Conservation (phyloP, 2,888 invertebrate species). For the Drosophila planitibia region DNA sequence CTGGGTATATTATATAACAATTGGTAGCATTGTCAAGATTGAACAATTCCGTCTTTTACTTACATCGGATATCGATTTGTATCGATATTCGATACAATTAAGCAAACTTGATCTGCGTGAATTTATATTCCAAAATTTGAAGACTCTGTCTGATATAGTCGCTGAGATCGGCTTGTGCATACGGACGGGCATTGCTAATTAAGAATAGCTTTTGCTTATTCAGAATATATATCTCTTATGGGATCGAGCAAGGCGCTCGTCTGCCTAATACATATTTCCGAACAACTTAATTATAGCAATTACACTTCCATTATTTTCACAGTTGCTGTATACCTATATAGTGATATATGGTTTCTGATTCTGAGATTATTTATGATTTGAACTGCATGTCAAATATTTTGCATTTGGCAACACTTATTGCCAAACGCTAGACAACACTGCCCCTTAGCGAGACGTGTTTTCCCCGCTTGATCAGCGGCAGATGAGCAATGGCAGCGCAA, state of each 20-base stretch:
- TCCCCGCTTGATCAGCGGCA: not conserved
- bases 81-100: not conserved
- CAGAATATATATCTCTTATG: not conserved
- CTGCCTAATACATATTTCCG: not conserved
- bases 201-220: not conserved
- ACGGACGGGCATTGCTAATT: too few relatives aligned
- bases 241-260: not conserved
- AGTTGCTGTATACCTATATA: not conserved
- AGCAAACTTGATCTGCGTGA: not conserved
- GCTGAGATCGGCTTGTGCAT: not conserved
- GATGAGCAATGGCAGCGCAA: slow-evolving; percentile 1
- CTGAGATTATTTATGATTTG: not conserved
- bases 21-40: too few relatives aligned
- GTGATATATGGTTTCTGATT: not conserved
- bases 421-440: not conserved
- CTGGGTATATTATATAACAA: not conserved
- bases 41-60: not conserved
- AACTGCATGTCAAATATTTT: not conserved
- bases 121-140: not conserved
- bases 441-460: not conserved
- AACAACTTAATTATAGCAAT: not conserved
- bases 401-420: not conserved
- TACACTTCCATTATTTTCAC: not conserved
- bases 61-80: not conserved
- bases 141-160: not conserved